A percentile compares a stretch with the other conserved stretches of the same genome.
Conservation (phyloP, 2,797 vertebrate genomes). For the Halcyon badia region DNA sequence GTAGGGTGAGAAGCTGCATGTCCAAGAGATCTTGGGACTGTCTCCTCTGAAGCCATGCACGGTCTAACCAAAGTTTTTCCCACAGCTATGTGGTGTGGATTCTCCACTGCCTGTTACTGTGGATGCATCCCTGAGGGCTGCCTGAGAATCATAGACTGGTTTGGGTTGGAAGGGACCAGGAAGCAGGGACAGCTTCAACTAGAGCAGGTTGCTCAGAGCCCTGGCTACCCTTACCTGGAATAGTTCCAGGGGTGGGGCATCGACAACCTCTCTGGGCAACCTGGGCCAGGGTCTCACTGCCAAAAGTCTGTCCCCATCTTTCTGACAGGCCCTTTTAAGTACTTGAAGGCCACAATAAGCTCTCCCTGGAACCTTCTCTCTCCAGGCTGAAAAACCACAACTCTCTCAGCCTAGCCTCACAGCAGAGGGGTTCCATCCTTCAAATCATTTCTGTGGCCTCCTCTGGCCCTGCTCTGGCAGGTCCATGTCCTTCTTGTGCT, state of each 20-base stretch:
- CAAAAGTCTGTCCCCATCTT: background rate
- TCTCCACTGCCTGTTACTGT: background rate
- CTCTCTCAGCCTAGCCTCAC: background rate
- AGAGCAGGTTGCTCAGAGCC: no score
- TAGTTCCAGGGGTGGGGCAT: no score
- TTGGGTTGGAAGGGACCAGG: no score
- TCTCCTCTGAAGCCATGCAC: background rate
- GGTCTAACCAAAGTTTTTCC: background rate
- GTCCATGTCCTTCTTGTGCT: background rate
- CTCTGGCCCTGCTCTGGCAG: background rate
- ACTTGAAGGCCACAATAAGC: background rate
- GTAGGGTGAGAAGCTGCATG: background rate
- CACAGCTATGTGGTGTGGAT: accelerated
- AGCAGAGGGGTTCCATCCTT: background rate
- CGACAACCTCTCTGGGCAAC: background rate
- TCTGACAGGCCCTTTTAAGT: background rate
- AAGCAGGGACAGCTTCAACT: no score
- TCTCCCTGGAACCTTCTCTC: background rate
- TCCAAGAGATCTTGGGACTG: background rate
- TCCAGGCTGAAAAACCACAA: background rate
- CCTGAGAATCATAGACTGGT: background rate
- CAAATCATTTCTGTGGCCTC: background rate
- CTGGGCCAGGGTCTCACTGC: background rate
- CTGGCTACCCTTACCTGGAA: no score
- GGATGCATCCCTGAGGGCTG: background rate